Evolutionary conservation across 2,113 vertebrate genomes (phyloP), one percentile per base, ranked within the genome.

Genomic region (Embiotoca jacksoni): DNA sequence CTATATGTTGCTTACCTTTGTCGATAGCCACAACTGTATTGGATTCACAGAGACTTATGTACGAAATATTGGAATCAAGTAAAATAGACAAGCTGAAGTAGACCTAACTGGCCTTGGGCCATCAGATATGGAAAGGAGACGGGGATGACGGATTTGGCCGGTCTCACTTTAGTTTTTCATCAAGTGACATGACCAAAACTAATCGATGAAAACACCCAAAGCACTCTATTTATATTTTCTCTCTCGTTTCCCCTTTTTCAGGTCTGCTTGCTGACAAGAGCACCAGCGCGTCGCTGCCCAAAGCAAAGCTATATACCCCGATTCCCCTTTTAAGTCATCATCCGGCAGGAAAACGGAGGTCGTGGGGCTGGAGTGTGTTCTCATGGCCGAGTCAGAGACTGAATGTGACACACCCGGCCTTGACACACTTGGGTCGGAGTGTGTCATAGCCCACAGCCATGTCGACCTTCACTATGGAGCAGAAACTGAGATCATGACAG

Each of bases 341-440:
- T 53, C 90, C 92, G 90, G 90, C 93, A 39, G 0, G 8, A 94
- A 94, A 91, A 95, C 94, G 94, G 93, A 95, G 93, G 93, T 94
- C 89, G 94, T 92, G 81, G 94, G 93, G 93, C 86, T 95, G 93
- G 95, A 95, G 94, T 95, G 94, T 89, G 94, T 95, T 78, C 93
- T 95, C 88, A 95, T 95, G 95, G 93, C 95, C 13, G 95, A 95
- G 94, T 95, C 95, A 92, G 95, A 95, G 94, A 95, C 94, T 93
- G 94, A 95, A 78, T 95, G 95, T 93, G 95, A 95, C 94, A 95
- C 95, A 72, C 93, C 95, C 57, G 95, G 95, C 89, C 94, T 95
- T 84, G 95, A 95, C 93, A 95, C 95, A 36, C 93, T 95, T 89
- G 95, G 95, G 92, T 95, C 95, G 89, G 95, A 95, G 94, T 95